A percentile compares a stretch with the other conserved stretches of the same genome.
Evolutionary conservation across 2,888 invertebrate genomes (phyloP).

Genomic region (Lissonota sp.): DNA sequence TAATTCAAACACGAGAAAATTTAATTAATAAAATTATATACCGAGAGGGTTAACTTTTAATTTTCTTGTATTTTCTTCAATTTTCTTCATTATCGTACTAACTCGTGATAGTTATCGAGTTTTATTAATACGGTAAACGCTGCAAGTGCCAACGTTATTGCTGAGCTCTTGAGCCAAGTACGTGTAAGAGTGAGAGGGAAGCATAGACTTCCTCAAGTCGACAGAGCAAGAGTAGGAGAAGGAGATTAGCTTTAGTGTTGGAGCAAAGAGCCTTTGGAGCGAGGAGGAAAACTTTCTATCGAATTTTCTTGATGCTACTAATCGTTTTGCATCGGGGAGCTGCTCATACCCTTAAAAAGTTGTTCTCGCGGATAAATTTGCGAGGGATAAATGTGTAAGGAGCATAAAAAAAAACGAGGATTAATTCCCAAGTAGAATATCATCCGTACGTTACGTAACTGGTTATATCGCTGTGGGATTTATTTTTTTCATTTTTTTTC

Average conservation of each 20-base stretch:
- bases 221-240: constrained; percentile 5
- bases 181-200: constrained; percentile 14
- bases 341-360: constrained; percentile 60
- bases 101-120: constrained; percentile 8
- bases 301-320: constrained; percentile 43
- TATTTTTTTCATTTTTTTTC: constrained; percentile 27
- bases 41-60: background rate
- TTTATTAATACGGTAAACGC: constrained; percentile 31
- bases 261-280: constrained; percentile 13
- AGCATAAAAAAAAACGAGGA: constrained; percentile 8
- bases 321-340: constrained; percentile 24
- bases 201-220: background rate
- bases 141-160: constrained; percentile 16
- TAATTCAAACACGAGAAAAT: too few relatives aligned
- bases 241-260: constrained; percentile 31
- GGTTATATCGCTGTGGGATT: background rate
- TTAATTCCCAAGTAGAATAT: constrained; percentile 30
- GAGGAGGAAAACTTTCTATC: constrained; percentile 50
- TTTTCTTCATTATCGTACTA: background rate
- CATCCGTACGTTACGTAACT: background rate
- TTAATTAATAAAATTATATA: constrained; percentile 23
- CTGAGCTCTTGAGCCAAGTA: constrained; percentile 44
- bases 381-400: constrained; percentile 41
- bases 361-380: constrained; percentile 47
- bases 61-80: constrained; percentile 38